Percentiles rank a stretch among this genome's conserved stretches.
These are phyloP conservation scores for Megaceryle alcyon DNA, from an alignment of 2,797 vertebrate species.

Conservation along the genomic window DNA sequence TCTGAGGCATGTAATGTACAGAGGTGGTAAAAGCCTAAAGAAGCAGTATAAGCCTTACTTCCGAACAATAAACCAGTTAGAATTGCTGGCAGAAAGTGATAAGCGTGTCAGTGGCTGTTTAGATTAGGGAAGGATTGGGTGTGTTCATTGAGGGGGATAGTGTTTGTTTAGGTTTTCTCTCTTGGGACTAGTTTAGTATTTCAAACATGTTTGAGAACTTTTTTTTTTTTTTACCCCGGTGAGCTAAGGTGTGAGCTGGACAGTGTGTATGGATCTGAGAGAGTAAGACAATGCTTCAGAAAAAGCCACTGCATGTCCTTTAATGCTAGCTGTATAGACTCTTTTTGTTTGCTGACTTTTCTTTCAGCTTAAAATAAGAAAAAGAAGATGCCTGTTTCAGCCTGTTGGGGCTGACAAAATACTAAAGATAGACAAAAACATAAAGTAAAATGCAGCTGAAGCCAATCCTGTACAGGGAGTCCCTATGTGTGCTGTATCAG, in stretches of 20 bases:
- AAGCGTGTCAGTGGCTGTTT: constrained; percentile 23
- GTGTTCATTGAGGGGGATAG: neutral
- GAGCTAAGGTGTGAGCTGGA: neutral
- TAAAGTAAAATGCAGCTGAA: constrained; percentile 23
- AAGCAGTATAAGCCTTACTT: neutral
- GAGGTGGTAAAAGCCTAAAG: neutral
- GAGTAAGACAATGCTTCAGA: constrained; percentile 1
- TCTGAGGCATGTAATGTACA: neutral
- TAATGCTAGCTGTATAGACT: neutral
- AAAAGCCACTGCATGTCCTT: neutral
- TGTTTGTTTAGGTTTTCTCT: constrained; percentile 54
- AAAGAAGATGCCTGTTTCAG: constrained; percentile 24
- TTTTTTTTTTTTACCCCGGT: neutral
- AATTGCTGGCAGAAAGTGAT: constrained; percentile 26
- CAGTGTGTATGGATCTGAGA: neutral
- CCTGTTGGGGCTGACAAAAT: constrained; percentile 42
- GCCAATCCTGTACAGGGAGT: neutral
- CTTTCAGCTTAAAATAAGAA: constrained; percentile 18
- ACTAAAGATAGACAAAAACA: neutral
- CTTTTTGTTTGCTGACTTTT: constrained; percentile 5
- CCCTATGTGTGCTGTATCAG: neutral
- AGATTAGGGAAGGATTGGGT: constrained; percentile 6
- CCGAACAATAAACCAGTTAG: neutral
- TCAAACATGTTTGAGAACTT: constrained; percentile 34
- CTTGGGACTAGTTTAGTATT: constrained; percentile 46